Evolutionary conservation across 2,113 vertebrate species (phyloP).

Genomic region (Limnothrissa miodon): DNA sequence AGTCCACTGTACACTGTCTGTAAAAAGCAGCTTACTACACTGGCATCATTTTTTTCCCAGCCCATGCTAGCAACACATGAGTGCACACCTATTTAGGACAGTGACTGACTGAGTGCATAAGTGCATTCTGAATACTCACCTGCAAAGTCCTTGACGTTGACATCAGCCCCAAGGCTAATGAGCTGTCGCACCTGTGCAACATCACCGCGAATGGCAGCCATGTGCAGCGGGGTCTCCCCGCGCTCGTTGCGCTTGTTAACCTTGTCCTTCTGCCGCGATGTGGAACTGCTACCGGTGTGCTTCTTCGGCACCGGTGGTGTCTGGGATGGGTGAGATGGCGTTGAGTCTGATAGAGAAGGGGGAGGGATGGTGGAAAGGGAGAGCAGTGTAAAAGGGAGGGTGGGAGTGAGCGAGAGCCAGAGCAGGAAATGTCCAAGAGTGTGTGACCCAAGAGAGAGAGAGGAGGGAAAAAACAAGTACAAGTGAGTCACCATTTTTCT

Average conservation of each 20-base stretch:
- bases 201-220: conserved; percentile 96
- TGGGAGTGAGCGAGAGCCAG: background rate
- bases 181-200: conserved; percentile 95
- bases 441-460: background rate
- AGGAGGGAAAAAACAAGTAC: background rate
- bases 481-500: conserved; percentile 8
- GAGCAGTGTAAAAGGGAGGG: background rate
- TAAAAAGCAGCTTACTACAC: background rate
- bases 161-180: conserved; percentile 93
- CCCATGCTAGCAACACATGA: background rate
- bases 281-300: conserved; percentile 79
- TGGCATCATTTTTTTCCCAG: too few relatives aligned
- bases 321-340: conserved; percentile 56
- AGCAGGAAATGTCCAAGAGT: background rate
- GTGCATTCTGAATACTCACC: conserved; percentile 66
- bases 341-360: background rate
- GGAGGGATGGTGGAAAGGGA: background rate
- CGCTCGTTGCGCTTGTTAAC: conserved; percentile 98
- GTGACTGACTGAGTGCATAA: background rate
- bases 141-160: conserved; percentile 99
- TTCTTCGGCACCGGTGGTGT: conserved; percentile 93
- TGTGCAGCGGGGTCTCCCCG: conserved; percentile 95
- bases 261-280: conserved; percentile 95
- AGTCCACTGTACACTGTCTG: too few relatives aligned
- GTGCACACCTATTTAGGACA: background rate